These are phyloP conservation scores for Idaea biselata DNA, from an alignment of 2,888 invertebrate species.

Conservation along the genomic window DNA sequence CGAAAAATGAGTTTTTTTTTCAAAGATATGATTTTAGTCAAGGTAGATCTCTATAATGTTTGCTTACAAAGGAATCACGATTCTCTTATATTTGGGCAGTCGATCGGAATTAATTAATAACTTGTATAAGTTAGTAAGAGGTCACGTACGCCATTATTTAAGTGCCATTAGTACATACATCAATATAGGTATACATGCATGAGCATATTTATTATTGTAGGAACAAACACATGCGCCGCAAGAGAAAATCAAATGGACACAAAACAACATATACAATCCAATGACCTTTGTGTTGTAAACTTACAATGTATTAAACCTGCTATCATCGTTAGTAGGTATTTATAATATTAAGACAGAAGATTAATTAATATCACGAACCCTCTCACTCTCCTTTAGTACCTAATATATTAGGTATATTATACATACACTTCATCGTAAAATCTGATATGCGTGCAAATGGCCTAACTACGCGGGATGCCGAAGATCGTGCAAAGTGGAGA, in stretches of 20 bases:
- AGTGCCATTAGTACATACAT: constrained; percentile 30
- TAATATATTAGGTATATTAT: not conserved
- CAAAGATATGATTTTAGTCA: too few species aligned
- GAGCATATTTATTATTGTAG: constrained; percentile 25
- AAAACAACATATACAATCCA: constrained; percentile 8
- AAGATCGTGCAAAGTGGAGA: too few species aligned
- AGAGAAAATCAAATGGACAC: constrained; percentile 15
- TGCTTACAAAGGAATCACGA: not conserved
- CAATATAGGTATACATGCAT: constrained; percentile 25
- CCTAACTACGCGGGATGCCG: too few species aligned
- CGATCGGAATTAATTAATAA: constrained; percentile 22
- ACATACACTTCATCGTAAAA: too few species aligned
- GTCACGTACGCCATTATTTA: constrained; percentile 36
- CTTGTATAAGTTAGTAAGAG: constrained; percentile 21
- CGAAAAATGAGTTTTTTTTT: too few species aligned
- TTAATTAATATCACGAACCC: not conserved
- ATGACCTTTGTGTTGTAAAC: constrained; percentile 11
- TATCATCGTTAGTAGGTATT: not conserved
- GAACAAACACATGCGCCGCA: constrained; percentile 9
- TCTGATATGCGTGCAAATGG: too few species aligned
- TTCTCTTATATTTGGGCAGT: constrained; percentile 18
- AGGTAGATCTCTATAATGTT: not conserved
- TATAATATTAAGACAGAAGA: not conserved
- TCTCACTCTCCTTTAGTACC: not conserved
- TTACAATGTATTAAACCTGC: constrained; percentile 1